Percentiles rank a stretch among this genome's conserved stretches.
phyloP scores from a whole-genome alignment of 1,140 invertebrate genomes.

The Caenorhabditis briggsae region DNA sequence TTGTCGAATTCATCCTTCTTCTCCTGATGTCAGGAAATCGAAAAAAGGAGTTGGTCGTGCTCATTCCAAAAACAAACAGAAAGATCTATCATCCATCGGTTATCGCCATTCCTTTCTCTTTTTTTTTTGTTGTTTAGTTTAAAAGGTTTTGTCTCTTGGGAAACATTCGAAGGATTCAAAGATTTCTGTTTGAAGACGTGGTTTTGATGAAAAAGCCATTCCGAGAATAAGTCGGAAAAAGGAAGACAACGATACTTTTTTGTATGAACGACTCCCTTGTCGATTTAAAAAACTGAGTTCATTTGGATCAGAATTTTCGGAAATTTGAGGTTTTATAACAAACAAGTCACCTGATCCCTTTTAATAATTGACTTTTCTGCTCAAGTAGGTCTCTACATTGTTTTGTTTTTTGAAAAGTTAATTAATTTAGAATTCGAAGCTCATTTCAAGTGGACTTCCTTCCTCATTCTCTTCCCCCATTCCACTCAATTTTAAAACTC shows the following conservation, averaged over 20 bases:
- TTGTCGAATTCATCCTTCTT: constrained; percentile 16
- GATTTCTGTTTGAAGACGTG: neutral
- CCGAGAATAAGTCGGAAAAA: neutral
- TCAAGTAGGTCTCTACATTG: too few species aligned
- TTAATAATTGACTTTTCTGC: too few species aligned
- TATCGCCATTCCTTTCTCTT: neutral
- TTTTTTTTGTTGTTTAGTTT: constrained; percentile 8
- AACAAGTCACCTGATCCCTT: too few species aligned
- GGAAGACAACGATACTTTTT: neutral
- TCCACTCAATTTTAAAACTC: too few species aligned
- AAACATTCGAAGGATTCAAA: constrained; percentile 48
- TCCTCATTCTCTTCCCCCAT: too few species aligned
- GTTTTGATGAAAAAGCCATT: constrained; percentile 34
- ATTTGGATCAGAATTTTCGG: neutral
- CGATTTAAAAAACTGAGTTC: constrained; percentile 1
- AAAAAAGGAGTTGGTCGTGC: neutral
- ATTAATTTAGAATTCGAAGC: too few species aligned
- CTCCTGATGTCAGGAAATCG: too few species aligned
- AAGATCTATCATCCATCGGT: constrained; percentile 22
- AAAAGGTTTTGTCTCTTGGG: constrained; percentile 1
- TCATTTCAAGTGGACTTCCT: too few species aligned
- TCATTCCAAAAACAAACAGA: constrained; percentile 12
- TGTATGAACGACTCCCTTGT: constrained; percentile 15
- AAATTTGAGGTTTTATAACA: neutral
- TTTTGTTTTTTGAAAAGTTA: too few species aligned